Evolutionary conservation across 2,888 invertebrate species (phyloP).

Genomic region (Rotaria macrura): DNA sequence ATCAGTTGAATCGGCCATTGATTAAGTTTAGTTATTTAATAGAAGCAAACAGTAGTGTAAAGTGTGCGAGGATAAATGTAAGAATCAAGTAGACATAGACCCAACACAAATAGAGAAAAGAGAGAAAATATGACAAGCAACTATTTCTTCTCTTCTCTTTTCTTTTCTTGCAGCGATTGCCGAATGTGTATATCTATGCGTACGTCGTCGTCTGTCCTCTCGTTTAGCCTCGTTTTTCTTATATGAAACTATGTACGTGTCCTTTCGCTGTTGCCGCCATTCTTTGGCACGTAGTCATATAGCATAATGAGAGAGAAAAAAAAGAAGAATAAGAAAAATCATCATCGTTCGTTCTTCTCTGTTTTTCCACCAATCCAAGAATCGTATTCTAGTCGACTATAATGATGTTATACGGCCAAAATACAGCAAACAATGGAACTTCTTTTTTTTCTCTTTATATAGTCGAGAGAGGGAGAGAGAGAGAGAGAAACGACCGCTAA

Average conservation of each 20-base stretch:
- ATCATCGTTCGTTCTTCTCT: not conserved
- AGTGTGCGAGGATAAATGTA: not conserved
- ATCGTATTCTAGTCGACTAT: not conserved
- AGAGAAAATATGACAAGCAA: not conserved
- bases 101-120: not conserved
- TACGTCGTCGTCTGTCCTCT: not conserved
- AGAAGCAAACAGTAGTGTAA: not conserved
- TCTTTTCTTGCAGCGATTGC: conserved; percentile 8
- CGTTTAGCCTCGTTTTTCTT: not conserved
- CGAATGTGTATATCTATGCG: not conserved
- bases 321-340: not conserved
- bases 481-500: not conserved
- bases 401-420: not conserved
- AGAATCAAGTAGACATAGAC: conserved; percentile 8
- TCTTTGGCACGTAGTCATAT: not conserved
- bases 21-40: not conserved
- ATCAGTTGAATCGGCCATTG: conserved; percentile 22
- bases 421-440: not conserved
- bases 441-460: not conserved
- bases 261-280: not conserved
- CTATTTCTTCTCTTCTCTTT: conserved; percentile 15
- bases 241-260: not conserved
- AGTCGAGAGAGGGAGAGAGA: conserved; percentile 4
- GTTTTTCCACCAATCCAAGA: not conserved
- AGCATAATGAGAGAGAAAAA: not conserved